These are phyloP conservation scores for Oreonectes daqikongensis DNA, from an alignment of 2,797 vertebrate species.

Conservation along the genomic window DNA sequence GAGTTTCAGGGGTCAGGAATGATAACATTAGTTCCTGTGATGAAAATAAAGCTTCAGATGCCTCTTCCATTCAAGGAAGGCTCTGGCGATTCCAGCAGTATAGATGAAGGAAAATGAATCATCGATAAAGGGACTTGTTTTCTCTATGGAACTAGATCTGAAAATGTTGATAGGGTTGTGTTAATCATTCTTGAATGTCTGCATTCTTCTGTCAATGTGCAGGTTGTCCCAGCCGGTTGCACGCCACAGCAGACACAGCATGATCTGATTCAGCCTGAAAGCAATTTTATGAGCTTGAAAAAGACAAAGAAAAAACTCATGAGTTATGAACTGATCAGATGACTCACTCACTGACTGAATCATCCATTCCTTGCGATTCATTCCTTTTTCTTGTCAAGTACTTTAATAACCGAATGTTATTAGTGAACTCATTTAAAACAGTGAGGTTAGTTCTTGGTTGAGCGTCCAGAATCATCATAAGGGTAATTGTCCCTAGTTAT, in stretches of 20 bases:
- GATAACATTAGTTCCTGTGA: conserved; percentile 60
- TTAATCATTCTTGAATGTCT: background rate
- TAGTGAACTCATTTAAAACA: background rate
- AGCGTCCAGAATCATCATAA: background rate
- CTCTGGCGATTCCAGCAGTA: conserved; percentile 64
- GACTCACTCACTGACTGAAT: too few relatives aligned
- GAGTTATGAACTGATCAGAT: too few relatives aligned
- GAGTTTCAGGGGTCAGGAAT: conserved; percentile 19
- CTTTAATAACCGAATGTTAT: background rate
- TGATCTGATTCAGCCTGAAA: too few relatives aligned
- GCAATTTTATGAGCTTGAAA: too few relatives aligned
- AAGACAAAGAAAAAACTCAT: background rate
- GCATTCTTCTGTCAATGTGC: background rate
- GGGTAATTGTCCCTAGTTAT: background rate
- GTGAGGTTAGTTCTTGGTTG: background rate
- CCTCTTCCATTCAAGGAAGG: background rate
- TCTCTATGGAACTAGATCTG: background rate
- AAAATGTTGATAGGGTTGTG: background rate
- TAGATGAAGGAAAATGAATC: conserved; percentile 55
- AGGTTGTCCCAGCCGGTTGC: background rate
- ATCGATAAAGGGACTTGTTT: background rate
- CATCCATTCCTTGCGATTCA: too few relatives aligned
- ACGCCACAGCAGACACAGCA: background rate
- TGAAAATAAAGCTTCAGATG: conserved; percentile 41
- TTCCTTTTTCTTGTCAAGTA: background rate